Conservation (phyloP, 2,113 vertebrate genomes). For the Sylvia atricapilla region DNA sequence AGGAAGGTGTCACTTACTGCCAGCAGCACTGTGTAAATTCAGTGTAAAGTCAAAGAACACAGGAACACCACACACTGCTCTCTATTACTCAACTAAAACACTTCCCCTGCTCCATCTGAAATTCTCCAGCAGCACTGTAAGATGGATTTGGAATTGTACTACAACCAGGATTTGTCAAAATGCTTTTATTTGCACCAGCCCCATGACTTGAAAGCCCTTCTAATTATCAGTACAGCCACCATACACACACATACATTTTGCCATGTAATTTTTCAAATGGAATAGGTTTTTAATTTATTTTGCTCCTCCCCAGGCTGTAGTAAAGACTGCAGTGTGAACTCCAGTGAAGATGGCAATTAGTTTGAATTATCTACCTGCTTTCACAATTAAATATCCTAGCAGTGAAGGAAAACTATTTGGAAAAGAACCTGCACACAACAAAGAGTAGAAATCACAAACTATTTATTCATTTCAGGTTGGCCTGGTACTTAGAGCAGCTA, state of each 20-base stretch:
- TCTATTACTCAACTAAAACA: not conserved
- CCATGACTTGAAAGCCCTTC: not conserved
- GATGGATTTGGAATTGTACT: not conserved
- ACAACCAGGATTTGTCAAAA: slow-evolving; percentile 1
- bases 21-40: not conserved
- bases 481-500: not conserved
- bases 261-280: not conserved
- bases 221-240: not conserved
- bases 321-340: not conserved
- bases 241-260: not conserved
- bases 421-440: not conserved
- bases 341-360: not conserved
- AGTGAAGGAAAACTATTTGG: not conserved
- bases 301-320: not conserved
- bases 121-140: not conserved
- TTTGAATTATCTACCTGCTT: not conserved
- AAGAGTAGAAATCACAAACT: not conserved
- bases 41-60: slow-evolving; percentile 2
- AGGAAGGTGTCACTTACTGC: not conserved
- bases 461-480: not conserved
- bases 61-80: not conserved
- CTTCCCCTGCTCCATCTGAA: not conserved
- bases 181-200: not conserved
- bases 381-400: not conserved
- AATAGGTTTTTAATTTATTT: not conserved